phyloP scores from a whole-genome alignment of 2,797 vertebrate species.

The Nasua narica region DNA sequence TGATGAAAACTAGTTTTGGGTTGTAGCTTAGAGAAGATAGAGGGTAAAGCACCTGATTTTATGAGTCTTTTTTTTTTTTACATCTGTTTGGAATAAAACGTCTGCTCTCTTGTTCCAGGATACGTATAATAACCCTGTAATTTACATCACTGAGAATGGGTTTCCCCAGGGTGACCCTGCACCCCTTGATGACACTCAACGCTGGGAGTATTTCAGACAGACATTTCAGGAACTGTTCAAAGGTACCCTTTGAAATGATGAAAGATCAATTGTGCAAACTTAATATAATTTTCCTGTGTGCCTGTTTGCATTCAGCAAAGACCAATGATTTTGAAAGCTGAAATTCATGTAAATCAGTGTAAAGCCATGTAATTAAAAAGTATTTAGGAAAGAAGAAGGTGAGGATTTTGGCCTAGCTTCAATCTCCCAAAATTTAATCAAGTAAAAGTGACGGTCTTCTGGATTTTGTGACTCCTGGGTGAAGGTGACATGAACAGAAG shows the following conservation, averaged over 20 bases:
- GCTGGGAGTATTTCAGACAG: constrained; percentile 86
- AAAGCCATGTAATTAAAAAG: constrained; percentile 68
- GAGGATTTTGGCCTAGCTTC: constrained; percentile 49
- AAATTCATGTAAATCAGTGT: constrained; percentile 74
- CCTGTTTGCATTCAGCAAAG: constrained; percentile 80
- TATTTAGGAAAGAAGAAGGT: constrained; percentile 71
- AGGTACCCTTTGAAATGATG: constrained; percentile 85
- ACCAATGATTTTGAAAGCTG: constrained; percentile 77
- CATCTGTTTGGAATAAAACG: constrained; percentile 84
- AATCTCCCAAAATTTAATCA: constrained; percentile 31
- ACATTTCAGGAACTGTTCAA: constrained; percentile 89
- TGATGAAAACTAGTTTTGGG: constrained; percentile 86
- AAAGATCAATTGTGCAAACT: constrained; percentile 82
- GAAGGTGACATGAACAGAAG: constrained; percentile 21
- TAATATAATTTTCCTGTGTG: constrained; percentile 79
- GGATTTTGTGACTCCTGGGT: background rate
- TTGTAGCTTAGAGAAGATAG: constrained; percentile 82
- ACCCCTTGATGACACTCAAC: constrained; percentile 85
- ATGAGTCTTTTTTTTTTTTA: constrained; percentile 76
- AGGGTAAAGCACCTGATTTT: constrained; percentile 84
- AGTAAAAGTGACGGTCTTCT: constrained; percentile 46
- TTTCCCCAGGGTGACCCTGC: constrained; percentile 88
- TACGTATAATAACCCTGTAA: constrained; percentile 87
- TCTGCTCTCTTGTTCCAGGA: constrained; percentile 86
- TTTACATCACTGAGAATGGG: constrained; percentile 94